Evolutionary conservation across 2,113 vertebrate genomes (phyloP).

Genomic region (Donacobius atricapilla): DNA sequence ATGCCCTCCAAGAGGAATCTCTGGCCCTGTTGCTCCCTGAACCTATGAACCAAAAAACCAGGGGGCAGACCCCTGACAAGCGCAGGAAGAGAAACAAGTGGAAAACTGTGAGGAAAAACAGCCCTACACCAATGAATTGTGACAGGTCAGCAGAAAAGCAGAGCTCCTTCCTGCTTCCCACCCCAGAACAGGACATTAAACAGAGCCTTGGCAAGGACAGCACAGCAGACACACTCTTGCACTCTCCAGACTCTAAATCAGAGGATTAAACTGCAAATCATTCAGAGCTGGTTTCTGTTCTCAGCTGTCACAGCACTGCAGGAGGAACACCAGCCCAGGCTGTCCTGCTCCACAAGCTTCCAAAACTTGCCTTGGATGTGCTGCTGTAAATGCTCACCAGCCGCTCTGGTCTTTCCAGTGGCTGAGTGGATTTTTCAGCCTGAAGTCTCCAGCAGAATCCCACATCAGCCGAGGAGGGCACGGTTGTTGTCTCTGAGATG

Average conservation of each 20-base stretch:
- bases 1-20: background rate
- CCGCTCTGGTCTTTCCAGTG: accelerated
- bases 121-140: background rate
- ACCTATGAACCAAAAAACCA: background rate
- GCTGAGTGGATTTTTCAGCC: background rate
- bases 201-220: background rate
- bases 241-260: background rate
- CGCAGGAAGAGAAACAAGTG: background rate
- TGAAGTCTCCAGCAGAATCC: background rate
- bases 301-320: background rate
- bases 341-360: accelerated
- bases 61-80: background rate
- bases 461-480: accelerated
- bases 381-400: background rate
- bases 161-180: background rate
- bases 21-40: background rate
- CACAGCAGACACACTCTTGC: background rate
- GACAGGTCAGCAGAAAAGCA: background rate
- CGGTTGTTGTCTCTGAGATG: accelerated
- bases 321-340: background rate
- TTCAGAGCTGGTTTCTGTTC: background rate
- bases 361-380: background rate
- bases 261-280: background rate
- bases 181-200: background rate
- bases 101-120: background rate